Evolutionary conservation across 2,888 invertebrate genomes (phyloP), one percentile per base, ranked within the genome.

Genomic region (Hedychridium roseum): DNA sequence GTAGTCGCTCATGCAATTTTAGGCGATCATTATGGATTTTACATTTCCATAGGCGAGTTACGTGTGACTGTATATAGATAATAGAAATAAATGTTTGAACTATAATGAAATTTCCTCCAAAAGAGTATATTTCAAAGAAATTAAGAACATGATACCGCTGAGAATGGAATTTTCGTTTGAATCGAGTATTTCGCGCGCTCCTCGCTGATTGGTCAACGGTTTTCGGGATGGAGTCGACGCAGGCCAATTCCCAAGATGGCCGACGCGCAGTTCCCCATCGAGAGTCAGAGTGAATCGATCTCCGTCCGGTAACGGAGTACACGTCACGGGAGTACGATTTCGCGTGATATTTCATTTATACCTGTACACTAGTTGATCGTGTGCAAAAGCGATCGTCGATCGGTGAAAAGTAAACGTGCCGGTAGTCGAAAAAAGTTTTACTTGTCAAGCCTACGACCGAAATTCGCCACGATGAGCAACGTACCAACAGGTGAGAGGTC

Each of bases 401-500:
- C n/a, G n/a, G n/a, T n/a, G n/a, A n/a, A n/a, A n/a, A n/a, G n/a
- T n/a, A n/a, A 17, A 17, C 20, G 34, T 7, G 15, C 23, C 18
- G 14, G 9, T 6, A 11, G 11, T 11, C 12, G n/a, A n/a, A n/a
- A n/a, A n/a, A n/a, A n/a, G n/a, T n/a, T n/a, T n/a, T n/a, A n/a
- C n/a, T n/a, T n/a, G n/a, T n/a, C n/a, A n/a, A n/a, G n/a, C n/a
- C n/a, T 23, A 6, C 45, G 14, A 49, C 32, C 20, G 12, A 4
- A 2, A 12, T 14, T 26, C 43, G 47, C 37, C 58, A 65, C 68
- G 57, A 74, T 74, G 74, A 74, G 67, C 61, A 68, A 56, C 66
- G 60, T 74, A 65, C 71, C 74, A 74, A 73, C 73, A 74, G 74
- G 74, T 74, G 71, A 73, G 64, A 34, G 60, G 48, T 49, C 60